Percentiles rank a stretch among this genome's conserved stretches.
phyloP scores from a whole-genome alignment of 2,113 vertebrate species.

The Urocolius indicus region DNA sequence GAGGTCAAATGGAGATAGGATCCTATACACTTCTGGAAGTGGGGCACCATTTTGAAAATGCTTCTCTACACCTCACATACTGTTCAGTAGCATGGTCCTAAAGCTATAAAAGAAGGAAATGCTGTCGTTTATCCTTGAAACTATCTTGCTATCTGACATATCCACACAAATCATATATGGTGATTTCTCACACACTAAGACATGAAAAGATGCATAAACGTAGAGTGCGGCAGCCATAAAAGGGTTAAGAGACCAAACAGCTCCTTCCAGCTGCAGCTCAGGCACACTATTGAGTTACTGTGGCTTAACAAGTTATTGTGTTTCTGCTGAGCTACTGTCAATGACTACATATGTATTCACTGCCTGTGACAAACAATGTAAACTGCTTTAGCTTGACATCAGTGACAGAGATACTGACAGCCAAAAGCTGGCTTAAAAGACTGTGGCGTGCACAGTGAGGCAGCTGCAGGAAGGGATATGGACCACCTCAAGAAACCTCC shows the following conservation, averaged over 20 bases:
- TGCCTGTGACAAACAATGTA: conserved; percentile 54
- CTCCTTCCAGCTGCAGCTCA: conserved; percentile 65
- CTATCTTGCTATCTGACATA: not conserved
- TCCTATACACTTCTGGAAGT: not conserved
- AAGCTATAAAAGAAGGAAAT: not conserved
- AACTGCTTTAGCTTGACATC: conserved; percentile 32
- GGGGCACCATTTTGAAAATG: not conserved
- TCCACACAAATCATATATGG: not conserved
- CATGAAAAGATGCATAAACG: not conserved
- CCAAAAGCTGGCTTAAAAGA: conserved; percentile 45
- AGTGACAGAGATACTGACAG: conserved; percentile 59
- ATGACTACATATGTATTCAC: conserved; percentile 58
- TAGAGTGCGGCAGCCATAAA: not conserved
- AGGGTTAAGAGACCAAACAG: conserved; percentile 25
- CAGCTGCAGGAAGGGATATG: not conserved
- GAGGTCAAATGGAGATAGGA: not conserved
- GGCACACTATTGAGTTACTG: conserved; percentile 50
- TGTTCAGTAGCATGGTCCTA: not conserved
- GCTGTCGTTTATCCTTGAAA: not conserved
- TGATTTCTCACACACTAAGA: not conserved
- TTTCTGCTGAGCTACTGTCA: conserved; percentile 70
- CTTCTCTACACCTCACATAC: not conserved
- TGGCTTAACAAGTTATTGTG: conserved; percentile 71
- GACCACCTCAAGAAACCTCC: conserved; percentile 22
- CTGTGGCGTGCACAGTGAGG: not conserved